A percentile compares a stretch with the other conserved stretches of the same genome.
Evolutionary conservation across 2,888 invertebrate genomes (phyloP).

Genomic region (Pandemis corylana): DNA sequence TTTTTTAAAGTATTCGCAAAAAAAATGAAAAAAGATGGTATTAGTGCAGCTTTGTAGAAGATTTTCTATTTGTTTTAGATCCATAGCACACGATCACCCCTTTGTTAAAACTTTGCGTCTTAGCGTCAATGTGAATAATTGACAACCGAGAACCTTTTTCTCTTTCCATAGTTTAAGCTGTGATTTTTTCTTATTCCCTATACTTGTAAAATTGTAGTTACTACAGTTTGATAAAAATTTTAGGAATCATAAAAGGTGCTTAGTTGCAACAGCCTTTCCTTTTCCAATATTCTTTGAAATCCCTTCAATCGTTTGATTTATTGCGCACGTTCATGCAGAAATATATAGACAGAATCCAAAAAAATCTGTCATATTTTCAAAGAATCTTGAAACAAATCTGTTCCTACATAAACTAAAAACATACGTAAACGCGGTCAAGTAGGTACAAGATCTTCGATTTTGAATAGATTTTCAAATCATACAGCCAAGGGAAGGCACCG

Average conservation of each 20-base stretch:
- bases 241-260: too few relatives aligned
- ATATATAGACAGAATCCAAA: too few relatives aligned
- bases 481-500: neutral
- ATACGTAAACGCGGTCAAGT: neutral
- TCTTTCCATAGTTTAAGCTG: neutral
- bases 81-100: conserved; percentile 9
- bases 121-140: conserved; percentile 4
- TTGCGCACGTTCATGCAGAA: neutral
- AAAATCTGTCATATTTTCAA: neutral
- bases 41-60: neutral
- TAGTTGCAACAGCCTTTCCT: too few relatives aligned
- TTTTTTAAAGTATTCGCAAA: neutral
- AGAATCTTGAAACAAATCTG: neutral
- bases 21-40: neutral
- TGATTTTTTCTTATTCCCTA: too few relatives aligned
- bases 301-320: neutral
- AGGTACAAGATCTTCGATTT: neutral
- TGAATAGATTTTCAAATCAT: neutral
- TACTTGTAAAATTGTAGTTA: too few relatives aligned
- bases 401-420: neutral
- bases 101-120: conserved; percentile 20
- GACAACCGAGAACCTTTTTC: neutral
- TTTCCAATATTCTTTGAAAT: neutral
- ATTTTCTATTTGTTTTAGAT: neutral
- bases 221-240: too few relatives aligned